Base-by-base conservation (phyloP, 2,113 vertebrate genomes). In the Rhabdornis inornatus region DNA sequence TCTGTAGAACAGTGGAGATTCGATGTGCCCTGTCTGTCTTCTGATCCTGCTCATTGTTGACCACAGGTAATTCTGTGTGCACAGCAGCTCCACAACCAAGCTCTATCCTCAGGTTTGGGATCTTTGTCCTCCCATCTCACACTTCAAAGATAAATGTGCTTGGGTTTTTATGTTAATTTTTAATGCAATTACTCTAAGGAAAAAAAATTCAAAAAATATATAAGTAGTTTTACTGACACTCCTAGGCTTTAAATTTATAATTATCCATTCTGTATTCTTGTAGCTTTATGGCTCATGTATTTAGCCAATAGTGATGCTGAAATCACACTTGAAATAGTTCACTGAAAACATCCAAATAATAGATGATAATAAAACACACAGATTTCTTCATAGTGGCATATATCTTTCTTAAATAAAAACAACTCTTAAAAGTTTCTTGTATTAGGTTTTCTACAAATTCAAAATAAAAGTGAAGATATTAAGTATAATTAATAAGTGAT, bases 51-150 rank as follows among this genome's bases (percentile, higher is more conserved):
- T 65, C 35, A 56, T 12, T 44, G 49, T 13, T 81, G 21, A 49
- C 25, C 72, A 65, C 13, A 49, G 0, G 0, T 15, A 72, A 64
- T 3, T n/a, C 59, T 3, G 1, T 37, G 30, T 19, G 31, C 15
- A 18, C 68, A 66, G 52, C 19, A 52, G 37, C 49, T 56, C 11
- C 35, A 18, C 1, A 2, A 7, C 9, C 0, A 1, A 70, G 27
- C 31, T 49, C 24, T 25, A 33, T 64, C 57, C 33, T 66, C 53
- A 30, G 6, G 8, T 60, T 50, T 64, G 7, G n/a, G 13, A 33
- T 68, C 72, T n/a, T 45, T 10, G 9, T 42, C 42, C 53, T 22
- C 69, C 28, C 37, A 56, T 15, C 59, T 77, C 37, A 66, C 10
- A 33, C 12, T 28, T 69, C 35, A 63, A 65, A 80, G 8, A 70